phyloP scores from a whole-genome alignment of 2,797 vertebrate genomes.

The Intellagama lesueurii region DNA sequence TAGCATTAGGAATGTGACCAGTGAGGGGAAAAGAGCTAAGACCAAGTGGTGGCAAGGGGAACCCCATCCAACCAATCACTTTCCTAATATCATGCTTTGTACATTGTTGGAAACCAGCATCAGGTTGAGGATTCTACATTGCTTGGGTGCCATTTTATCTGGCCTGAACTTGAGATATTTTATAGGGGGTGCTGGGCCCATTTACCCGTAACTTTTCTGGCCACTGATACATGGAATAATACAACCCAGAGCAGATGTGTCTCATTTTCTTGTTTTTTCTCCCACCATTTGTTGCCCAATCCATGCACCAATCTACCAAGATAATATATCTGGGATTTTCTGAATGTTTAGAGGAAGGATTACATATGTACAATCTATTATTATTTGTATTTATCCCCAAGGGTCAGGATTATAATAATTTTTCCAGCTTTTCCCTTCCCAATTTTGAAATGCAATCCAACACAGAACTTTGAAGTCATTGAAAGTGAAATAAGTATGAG shows the following conservation, averaged over 20 bases:
- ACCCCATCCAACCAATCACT: neutral
- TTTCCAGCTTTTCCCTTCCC: neutral
- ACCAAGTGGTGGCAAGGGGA: neutral
- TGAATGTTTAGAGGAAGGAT: neutral
- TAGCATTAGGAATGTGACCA: no score
- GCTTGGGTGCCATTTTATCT: neutral
- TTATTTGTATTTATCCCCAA: neutral
- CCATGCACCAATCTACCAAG: neutral
- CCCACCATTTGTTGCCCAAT: neutral
- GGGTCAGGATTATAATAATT: neutral
- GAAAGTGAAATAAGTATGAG: no score
- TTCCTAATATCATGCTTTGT: neutral
- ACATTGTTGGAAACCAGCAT: neutral
- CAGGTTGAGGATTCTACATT: neutral
- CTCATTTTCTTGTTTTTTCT: no score
- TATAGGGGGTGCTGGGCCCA: neutral
- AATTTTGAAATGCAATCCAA: constrained; percentile 3
- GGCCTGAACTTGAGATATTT: neutral
- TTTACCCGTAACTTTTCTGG: neutral
- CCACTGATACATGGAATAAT: neutral
- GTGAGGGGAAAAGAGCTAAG: no score
- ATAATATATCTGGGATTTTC: neutral
- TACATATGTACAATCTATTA: neutral
- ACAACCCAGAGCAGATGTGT: neutral
- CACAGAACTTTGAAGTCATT: neutral